Evolutionary conservation across 2,888 invertebrate genomes (phyloP), one percentile per base, ranked within the genome.

Genomic region (Orthosia gothica): DNA sequence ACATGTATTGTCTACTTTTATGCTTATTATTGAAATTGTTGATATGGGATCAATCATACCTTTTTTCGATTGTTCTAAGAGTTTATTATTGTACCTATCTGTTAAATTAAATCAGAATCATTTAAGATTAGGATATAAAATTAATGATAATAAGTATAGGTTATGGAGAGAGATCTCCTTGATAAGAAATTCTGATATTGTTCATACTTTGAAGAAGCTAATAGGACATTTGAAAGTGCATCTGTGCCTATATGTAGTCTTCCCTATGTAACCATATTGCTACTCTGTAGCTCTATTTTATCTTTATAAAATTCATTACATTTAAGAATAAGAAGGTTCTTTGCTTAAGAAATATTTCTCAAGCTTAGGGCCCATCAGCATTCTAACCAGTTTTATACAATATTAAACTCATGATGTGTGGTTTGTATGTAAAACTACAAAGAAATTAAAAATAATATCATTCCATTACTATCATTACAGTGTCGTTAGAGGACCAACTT

Each of bases 401-500:
- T 73, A 62, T 68, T n/a, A 65, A 47, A 67, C n/a, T 68, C 64
- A 72, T 70, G 26, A 54, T 80, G 81, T 50, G 50, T 58, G 45
- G 11, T 70, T 47, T 20, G 5, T 61, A 61, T 20, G 20, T 76
- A 76, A 67, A 61, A 68, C 55, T 57, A 74, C n/a, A 71, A 76
- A 70, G 47, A 74, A 59, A 61, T 40, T 47, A 61, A 61, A 72
- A 62, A 72, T 65, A 71, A 70, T 77, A 88, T 91, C 92, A 92
- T 92, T 92, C 92, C 92, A 92, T 89, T 86, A 87, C 84, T 87
- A 80, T 74, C 77, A 76, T 76, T 74, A 82, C 70, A 82, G 87
- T 85, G 87, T 91, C 89, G 79, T 88, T 92, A 93, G 92, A 87
- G 93, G 93, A 93, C 93, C 93, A 93, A 92, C 87, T 89, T 88